These are phyloP conservation scores for Electrophaes corylata DNA, from an alignment of 2,888 invertebrate species.

Conservation along the genomic window DNA sequence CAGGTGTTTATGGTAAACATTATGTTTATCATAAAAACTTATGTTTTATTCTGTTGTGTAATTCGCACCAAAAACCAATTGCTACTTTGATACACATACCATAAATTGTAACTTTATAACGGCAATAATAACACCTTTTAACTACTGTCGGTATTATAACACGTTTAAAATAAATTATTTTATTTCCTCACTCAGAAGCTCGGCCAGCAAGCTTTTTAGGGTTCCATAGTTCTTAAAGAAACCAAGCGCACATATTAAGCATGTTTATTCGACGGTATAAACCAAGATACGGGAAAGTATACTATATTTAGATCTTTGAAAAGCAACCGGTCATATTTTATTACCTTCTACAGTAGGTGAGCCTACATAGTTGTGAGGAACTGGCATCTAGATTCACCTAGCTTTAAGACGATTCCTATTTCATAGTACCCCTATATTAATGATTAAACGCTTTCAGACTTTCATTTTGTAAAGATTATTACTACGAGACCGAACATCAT, in stretches of 20 bases:
- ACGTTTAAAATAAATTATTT: slow-evolving; percentile 35
- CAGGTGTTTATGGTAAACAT: slow-evolving; percentile 38
- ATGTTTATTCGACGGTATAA: not conserved
- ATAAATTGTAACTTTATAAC: slow-evolving; percentile 48
- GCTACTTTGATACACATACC: slow-evolving; percentile 49
- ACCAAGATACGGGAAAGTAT: too few species aligned
- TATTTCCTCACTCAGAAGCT: slow-evolving; percentile 28
- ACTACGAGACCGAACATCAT: not conserved
- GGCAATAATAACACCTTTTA: slow-evolving; percentile 42
- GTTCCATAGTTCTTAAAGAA: not conserved
- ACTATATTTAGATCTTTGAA: too few species aligned
- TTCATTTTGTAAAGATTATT: too few species aligned
- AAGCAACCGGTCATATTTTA: too few species aligned
- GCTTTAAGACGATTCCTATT: too few species aligned
- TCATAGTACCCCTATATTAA: too few species aligned
- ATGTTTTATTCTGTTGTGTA: slow-evolving; percentile 35
- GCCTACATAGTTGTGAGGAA: too few species aligned
- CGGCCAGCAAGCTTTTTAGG: slow-evolving; percentile 17
- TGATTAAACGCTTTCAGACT: too few species aligned
- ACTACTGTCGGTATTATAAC: slow-evolving; percentile 35
- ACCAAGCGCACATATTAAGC: not conserved
- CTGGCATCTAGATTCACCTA: too few species aligned
- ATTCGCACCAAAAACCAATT: slow-evolving; percentile 48
- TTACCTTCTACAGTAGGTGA: too few species aligned
- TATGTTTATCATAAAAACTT: slow-evolving; percentile 43